These are phyloP conservation scores for Leptoclinus maculatus DNA, from an alignment of 2,797 vertebrate genomes.

Conservation along the genomic window DNA sequence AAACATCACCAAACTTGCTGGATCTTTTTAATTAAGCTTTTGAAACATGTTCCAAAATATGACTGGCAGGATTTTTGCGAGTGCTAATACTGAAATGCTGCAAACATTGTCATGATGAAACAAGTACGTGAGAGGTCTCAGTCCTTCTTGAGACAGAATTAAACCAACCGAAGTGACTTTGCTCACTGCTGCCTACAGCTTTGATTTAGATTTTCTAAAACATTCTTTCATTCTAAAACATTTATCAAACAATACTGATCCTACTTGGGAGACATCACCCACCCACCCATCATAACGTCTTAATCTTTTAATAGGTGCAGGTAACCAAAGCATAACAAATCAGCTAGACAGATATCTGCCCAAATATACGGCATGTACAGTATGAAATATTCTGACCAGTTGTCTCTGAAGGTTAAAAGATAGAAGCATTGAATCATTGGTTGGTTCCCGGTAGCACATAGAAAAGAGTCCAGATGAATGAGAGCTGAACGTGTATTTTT, in stretches of 20 bases:
- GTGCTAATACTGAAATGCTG: not conserved
- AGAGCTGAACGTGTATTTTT: not conserved
- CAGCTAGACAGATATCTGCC: not conserved
- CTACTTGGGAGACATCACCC: too few species aligned
- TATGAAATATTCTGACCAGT: not conserved
- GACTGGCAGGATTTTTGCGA: not conserved
- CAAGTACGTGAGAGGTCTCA: not conserved
- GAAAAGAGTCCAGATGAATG: not conserved
- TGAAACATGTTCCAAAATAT: not conserved
- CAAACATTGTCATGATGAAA: not conserved
- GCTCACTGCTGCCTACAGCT: too few species aligned
- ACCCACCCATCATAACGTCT: too few species aligned
- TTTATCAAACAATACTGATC: too few species aligned
- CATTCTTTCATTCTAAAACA: too few species aligned
- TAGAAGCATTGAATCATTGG: not conserved
- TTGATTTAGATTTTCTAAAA: not conserved
- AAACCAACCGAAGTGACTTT: not conserved
- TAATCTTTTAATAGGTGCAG: too few species aligned
- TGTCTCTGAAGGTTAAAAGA: conserved; percentile 4
- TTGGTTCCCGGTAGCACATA: not conserved
- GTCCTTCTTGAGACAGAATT: too few species aligned
- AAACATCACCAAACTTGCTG: not conserved
- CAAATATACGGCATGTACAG: not conserved
- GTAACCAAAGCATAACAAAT: not conserved
- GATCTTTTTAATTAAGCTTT: not conserved